Percentiles rank a stretch among this genome's conserved stretches.
Conservation (phyloP, 2,888 invertebrate genomes). For the Meliscaeva auricollis region DNA sequence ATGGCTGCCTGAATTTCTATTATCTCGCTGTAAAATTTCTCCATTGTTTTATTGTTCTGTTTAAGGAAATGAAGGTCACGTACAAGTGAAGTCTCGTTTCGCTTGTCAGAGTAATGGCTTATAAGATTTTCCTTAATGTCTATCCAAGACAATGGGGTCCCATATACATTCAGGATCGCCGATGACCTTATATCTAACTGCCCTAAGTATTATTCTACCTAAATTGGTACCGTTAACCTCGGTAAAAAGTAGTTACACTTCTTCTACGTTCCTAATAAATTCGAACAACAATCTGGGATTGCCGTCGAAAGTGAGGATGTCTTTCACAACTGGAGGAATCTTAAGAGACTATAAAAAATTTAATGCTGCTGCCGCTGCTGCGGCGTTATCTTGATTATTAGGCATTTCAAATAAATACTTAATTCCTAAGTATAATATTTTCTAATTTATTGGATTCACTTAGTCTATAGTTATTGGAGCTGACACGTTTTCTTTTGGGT, state of each 20-base stretch:
- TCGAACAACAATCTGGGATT: slow-evolving; percentile 30
- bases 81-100: slow-evolving; percentile 39
- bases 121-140: slow-evolving; percentile 27
- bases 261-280: slow-evolving; percentile 33
- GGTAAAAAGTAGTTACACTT: not conserved
- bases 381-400: too few species aligned
- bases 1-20: slow-evolving; percentile 56
- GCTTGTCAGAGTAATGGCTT: slow-evolving; percentile 41
- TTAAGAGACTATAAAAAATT: not conserved
- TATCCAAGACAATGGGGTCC: slow-evolving; percentile 45
- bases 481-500: too few species aligned
- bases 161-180: slow-evolving; percentile 55
- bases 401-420: too few species aligned
- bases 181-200: slow-evolving; percentile 61
- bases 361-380: not conserved
- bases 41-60: slow-evolving; percentile 17
- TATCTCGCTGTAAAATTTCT: slow-evolving; percentile 49
- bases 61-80: slow-evolving; percentile 33
- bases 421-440: too few species aligned
- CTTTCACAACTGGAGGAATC: slow-evolving; percentile 12
- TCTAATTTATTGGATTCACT: too few species aligned
- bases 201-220: slow-evolving; percentile 42
- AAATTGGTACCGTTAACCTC: not conserved
- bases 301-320: slow-evolving; percentile 24
- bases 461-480: too few species aligned